Conservation (phyloP, 2,888 invertebrate genomes). For the Ischnus inquisitorius region DNA sequence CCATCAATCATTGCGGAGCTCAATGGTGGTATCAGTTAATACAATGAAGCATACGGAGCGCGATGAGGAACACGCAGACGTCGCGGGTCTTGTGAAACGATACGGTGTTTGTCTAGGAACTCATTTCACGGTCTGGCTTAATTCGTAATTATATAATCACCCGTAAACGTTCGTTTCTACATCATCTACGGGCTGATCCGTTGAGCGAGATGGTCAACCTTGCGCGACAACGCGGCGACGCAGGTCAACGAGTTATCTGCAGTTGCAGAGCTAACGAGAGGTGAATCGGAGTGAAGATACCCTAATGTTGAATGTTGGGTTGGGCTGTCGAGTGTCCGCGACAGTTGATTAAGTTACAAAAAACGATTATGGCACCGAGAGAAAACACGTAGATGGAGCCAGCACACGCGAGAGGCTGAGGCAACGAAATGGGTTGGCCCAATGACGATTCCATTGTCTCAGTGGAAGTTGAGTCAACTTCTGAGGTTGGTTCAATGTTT, state of each 20-base stretch:
- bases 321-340: slow-evolving; percentile 25
- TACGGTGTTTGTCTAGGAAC: slow-evolving; percentile 56
- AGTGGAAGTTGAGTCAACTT: too few relatives aligned
- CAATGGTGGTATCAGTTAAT: slow-evolving; percentile 46
- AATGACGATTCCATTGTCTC: too few relatives aligned
- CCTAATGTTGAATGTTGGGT: slow-evolving; percentile 48
- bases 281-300: slow-evolving; percentile 8
- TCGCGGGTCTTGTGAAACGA: slow-evolving; percentile 19
- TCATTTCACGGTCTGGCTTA: slow-evolving; percentile 55
- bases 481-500: too few relatives aligned
- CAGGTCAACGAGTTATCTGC: slow-evolving; percentile 11
- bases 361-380: too few relatives aligned
- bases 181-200: slow-evolving; percentile 44
- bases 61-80: slow-evolving; percentile 27
- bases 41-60: background rate
- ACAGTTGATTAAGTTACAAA: slow-evolving; percentile 54
- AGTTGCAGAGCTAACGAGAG: slow-evolving; percentile 10
- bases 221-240: slow-evolving; percentile 44
- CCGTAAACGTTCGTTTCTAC: slow-evolving; percentile 48
- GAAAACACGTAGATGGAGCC: too few relatives aligned
- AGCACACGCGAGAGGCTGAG: too few relatives aligned
- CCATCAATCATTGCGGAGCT: slow-evolving; percentile 53
- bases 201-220: slow-evolving; percentile 42
- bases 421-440: too few relatives aligned
- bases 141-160: slow-evolving; percentile 64